phyloP scores from a whole-genome alignment of 2,888 invertebrate genomes.

The Drosophila sordidula region DNA sequence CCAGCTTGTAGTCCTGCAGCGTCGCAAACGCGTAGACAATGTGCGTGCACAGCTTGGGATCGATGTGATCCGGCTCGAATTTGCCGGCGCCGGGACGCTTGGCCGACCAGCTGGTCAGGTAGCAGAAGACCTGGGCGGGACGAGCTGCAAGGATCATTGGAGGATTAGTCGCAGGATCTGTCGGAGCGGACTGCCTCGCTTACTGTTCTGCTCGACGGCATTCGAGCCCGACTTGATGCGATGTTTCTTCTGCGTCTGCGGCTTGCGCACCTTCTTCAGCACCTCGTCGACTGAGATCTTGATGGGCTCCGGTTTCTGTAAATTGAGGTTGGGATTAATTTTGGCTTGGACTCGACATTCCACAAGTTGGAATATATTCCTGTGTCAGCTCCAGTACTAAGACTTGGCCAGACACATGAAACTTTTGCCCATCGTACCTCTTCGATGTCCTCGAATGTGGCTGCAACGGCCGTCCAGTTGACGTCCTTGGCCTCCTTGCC shows the following conservation, averaged over 20 bases:
- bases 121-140: slow-evolving; percentile 95
- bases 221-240: slow-evolving; percentile 86
- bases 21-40: slow-evolving; percentile 98
- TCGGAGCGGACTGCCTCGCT: slow-evolving; percentile 67
- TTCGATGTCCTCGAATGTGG: slow-evolving; percentile 86
- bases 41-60: slow-evolving; percentile 96
- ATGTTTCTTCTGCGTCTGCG: slow-evolving; percentile 86
- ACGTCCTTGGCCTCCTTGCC: slow-evolving; percentile 93
- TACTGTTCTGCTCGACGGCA: slow-evolving; percentile 88
- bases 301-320: slow-evolving; percentile 89
- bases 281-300: slow-evolving; percentile 92
- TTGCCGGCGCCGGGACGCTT: slow-evolving; percentile 95
- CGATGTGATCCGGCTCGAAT: slow-evolving; percentile 95
- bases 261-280: slow-evolving; percentile 89
- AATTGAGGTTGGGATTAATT: background rate
- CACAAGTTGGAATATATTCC: no score
- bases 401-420: no score
- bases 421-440: slow-evolving; percentile 69
- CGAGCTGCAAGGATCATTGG: slow-evolving; percentile 87
- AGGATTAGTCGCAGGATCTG: background rate
- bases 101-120: slow-evolving; percentile 98
- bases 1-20: slow-evolving; percentile 92
- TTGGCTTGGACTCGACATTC: no score
- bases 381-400: no score
- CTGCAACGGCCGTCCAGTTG: slow-evolving; percentile 93